Percentiles rank a stretch among this genome's conserved stretches.
Conservation (phyloP, 2,888 invertebrate species). For the Gryllus longicercus region DNA sequence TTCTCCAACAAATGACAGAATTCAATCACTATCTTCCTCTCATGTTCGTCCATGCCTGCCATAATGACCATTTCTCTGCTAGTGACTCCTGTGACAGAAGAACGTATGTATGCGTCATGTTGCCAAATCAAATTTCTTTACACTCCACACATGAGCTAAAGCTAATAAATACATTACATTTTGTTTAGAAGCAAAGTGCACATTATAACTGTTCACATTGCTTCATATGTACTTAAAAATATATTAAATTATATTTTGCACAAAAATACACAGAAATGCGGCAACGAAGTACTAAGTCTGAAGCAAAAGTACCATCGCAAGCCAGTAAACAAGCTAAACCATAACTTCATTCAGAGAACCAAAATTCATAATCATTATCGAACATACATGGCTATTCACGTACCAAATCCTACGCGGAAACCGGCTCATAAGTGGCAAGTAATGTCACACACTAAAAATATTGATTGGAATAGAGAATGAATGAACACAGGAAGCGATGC, state of each 20-base stretch:
- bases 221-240: neutral
- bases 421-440: constrained; percentile 17
- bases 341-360: neutral
- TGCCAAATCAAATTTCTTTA: constrained; percentile 26
- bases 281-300: neutral
- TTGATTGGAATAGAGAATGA: constrained; percentile 9
- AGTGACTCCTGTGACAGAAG: constrained; percentile 30
- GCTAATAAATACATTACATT: neutral
- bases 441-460: constrained; percentile 9
- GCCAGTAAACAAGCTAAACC: neutral
- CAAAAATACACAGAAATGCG: neutral
- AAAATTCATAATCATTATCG: neutral
- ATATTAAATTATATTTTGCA: neutral
- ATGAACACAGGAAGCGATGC: neutral
- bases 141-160: neutral
- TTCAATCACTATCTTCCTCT: constrained; percentile 88
- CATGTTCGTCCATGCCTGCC: constrained; percentile 80
- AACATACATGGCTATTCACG: neutral
- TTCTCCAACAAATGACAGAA: constrained; percentile 95
- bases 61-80: constrained; percentile 56
- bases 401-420: constrained; percentile 17
- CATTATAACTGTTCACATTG: too few relatives aligned
- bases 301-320: neutral
- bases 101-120: constrained; percentile 18
- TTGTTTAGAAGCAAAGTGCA: too few relatives aligned